Evolutionary conservation across 1,140 invertebrate species (phyloP).

Genomic region (Ephestia elutella): DNA sequence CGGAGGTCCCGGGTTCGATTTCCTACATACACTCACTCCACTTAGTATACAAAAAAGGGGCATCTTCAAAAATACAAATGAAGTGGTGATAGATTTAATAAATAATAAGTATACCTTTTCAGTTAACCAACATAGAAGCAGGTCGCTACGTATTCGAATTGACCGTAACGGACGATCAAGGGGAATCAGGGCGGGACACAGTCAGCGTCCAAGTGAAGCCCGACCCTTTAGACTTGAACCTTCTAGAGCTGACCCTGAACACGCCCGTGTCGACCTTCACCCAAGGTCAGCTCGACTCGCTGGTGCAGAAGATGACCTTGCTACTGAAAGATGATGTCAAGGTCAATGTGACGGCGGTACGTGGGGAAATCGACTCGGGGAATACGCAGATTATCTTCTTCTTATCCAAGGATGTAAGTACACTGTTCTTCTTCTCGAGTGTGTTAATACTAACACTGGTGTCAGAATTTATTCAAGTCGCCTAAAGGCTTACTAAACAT

Average conservation of each 20-base stretch:
- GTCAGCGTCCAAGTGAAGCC: slow-evolving; percentile 90
- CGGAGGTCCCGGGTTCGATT: too few species aligned
- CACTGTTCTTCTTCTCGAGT: too few species aligned
- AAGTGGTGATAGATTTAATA: too few species aligned
- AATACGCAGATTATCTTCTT: slow-evolving; percentile 71
- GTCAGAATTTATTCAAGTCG: too few species aligned
- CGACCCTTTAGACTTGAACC: slow-evolving; percentile 82
- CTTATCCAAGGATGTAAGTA: slow-evolving; percentile 58
- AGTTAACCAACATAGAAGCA: slow-evolving; percentile 88
- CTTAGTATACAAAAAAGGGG: not conserved
- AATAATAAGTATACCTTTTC: slow-evolving; percentile 8
- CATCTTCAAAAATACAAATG: too few species aligned
- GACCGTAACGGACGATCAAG: slow-evolving; percentile 92
- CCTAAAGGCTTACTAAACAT: too few species aligned
- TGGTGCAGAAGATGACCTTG: slow-evolving; percentile 84
- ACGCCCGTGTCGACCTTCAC: slow-evolving; percentile 83
- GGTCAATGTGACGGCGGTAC: slow-evolving; percentile 78
- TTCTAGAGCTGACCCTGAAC: slow-evolving; percentile 87
- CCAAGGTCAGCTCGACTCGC: slow-evolving; percentile 82
- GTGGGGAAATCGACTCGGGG: slow-evolving; percentile 75
- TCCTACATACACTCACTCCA: too few species aligned
- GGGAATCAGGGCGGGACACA: slow-evolving; percentile 84
- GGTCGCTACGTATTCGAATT: slow-evolving; percentile 92
- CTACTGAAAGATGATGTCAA: slow-evolving; percentile 81
- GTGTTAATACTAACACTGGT: too few species aligned